These are phyloP conservation scores for Macrophya alboannulata DNA, from an alignment of 2,888 invertebrate genomes.

Conservation along the genomic window DNA sequence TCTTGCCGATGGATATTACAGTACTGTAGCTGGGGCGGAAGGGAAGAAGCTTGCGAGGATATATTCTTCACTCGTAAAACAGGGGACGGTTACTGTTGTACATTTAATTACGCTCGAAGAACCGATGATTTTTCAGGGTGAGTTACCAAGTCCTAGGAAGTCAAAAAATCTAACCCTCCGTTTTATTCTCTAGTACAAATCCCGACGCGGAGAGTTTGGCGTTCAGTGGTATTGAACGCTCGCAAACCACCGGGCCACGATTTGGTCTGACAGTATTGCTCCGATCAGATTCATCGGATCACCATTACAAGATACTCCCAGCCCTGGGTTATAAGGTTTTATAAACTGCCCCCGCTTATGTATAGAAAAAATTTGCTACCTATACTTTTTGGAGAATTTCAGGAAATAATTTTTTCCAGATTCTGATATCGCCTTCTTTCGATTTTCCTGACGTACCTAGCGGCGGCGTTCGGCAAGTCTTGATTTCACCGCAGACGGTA, in stretches of 20 bases:
- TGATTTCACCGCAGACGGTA: constrained; percentile 71
- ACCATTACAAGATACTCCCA: constrained; percentile 81
- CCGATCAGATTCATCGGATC: constrained; percentile 77
- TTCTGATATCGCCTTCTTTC: constrained; percentile 82
- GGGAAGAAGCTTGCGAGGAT: constrained; percentile 79
- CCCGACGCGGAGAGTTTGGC: constrained; percentile 57
- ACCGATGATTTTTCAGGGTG: constrained; percentile 78
- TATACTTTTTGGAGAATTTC: background rate
- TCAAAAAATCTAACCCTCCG: background rate
- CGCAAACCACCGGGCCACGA: constrained; percentile 62
- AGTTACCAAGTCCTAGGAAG: too few relatives aligned
- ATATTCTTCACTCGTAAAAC: constrained; percentile 83
- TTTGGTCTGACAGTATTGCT: constrained; percentile 72
- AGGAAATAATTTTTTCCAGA: constrained; percentile 70
- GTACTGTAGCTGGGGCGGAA: constrained; percentile 82
- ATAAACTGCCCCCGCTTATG: background rate
- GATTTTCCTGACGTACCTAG: constrained; percentile 84
- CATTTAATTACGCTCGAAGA: constrained; percentile 82
- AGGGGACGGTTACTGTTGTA: constrained; percentile 83
- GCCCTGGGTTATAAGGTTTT: constrained; percentile 81
- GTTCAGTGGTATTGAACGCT: constrained; percentile 27
- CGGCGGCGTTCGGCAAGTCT: constrained; percentile 80
- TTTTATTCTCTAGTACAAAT: background rate
- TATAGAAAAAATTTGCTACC: background rate
- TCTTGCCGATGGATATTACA: constrained; percentile 81